These are phyloP conservation scores for Gadopsis marmoratus DNA, from an alignment of 2,797 vertebrate species.

Conservation along the genomic window DNA sequence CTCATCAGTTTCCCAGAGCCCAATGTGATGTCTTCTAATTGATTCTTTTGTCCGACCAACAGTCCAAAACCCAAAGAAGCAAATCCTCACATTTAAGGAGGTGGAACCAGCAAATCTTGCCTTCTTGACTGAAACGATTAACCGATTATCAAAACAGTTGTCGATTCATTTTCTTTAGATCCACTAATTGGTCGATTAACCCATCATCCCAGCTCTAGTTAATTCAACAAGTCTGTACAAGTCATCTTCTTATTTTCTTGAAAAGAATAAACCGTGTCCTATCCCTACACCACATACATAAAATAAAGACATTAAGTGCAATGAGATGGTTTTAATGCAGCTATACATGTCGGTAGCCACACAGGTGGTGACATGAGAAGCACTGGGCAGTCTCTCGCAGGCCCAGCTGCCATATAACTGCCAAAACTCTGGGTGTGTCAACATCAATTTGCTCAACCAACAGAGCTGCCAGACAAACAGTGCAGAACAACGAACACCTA, in stretches of 20 bases:
- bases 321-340: constrained; percentile 3
- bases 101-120: too few species aligned
- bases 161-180: too few species aligned
- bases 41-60: too few species aligned
- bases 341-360: neutral
- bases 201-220: too few species aligned
- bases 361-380: constrained; percentile 49
- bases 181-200: too few species aligned
- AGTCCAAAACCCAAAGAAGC: too few species aligned
- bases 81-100: too few species aligned
- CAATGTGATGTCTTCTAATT: too few species aligned
- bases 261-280: neutral
- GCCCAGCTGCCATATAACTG: constrained; percentile 66
- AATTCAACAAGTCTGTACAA: neutral
- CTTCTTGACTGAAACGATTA: too few species aligned
- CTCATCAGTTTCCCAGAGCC: too few species aligned
- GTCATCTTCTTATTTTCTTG: neutral
- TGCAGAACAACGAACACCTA: constrained; percentile 64
- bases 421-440: constrained; percentile 80
- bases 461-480: constrained; percentile 71
- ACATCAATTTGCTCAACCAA: constrained; percentile 76
- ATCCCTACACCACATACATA: neutral
- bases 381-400: constrained; percentile 48
- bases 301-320: neutral
- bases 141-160: too few species aligned